phyloP scores from a whole-genome alignment of 2,888 invertebrate genomes.

The Drosophila pseudotakahashii region DNA sequence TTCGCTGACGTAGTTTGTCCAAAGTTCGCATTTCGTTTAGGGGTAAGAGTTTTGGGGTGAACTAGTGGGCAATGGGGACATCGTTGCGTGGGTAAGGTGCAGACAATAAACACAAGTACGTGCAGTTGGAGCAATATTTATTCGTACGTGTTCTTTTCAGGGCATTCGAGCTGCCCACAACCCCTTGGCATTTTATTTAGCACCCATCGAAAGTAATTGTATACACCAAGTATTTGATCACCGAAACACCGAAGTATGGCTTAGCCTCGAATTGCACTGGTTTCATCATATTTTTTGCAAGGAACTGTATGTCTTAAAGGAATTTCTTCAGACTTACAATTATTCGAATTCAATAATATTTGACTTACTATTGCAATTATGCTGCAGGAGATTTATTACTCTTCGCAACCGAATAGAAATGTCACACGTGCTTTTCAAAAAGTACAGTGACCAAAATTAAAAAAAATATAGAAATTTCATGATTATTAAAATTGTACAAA shows the following conservation, averaged over 20 bases:
- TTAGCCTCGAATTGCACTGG: slow-evolving; percentile 7
- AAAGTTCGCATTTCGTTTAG: slow-evolving; percentile 10
- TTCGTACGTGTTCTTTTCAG: slow-evolving; percentile 25
- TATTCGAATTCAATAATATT: not conserved
- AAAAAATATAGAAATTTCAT: too few relatives aligned
- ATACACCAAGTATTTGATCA: not conserved
- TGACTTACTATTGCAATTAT: not conserved
- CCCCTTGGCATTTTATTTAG: not conserved
- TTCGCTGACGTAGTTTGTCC: slow-evolving; percentile 24
- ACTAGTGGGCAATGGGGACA: slow-evolving; percentile 9
- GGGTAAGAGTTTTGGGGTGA: not conserved
- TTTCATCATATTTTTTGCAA: not conserved
- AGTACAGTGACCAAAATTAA: not conserved
- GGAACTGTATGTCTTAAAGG: not conserved
- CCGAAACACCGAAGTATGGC: not conserved
- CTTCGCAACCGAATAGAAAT: not conserved
- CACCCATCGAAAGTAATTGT: not conserved
- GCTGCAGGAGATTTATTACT: slow-evolving; percentile 1
- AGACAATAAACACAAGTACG: slow-evolving; percentile 9
- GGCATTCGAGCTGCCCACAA: slow-evolving; percentile 6
- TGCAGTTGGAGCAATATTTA: slow-evolving; percentile 27
- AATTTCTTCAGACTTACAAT: not conserved
- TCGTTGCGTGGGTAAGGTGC: not conserved
- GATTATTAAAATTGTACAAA: too few relatives aligned
- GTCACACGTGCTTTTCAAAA: slow-evolving; percentile 9